phyloP scores from a whole-genome alignment of 2,888 invertebrate genomes.

The Cylloceria caligata region DNA sequence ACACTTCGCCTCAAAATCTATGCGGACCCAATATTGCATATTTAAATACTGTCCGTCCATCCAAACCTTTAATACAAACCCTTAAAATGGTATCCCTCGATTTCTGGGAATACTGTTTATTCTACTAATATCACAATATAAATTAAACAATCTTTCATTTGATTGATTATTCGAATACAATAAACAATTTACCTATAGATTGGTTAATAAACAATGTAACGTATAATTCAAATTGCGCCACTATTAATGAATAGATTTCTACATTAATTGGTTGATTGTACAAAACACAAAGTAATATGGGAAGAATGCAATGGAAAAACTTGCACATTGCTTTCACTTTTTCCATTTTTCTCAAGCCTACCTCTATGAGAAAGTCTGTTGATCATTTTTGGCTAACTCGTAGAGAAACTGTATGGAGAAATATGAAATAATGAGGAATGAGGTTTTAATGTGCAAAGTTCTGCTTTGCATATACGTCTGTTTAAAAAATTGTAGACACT shows the following conservation, averaged over 20 bases:
- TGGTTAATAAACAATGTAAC: neutral
- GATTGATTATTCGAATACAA: neutral
- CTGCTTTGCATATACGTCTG: too few relatives aligned
- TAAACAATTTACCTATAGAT: neutral
- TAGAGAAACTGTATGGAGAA: too few relatives aligned
- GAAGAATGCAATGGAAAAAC: too few relatives aligned
- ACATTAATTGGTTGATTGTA: neutral
- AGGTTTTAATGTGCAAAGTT: too few relatives aligned
- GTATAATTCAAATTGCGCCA: too few relatives aligned
- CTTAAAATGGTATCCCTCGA: constrained; percentile 16
- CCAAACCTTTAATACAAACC: constrained; percentile 3
- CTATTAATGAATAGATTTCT: neutral
- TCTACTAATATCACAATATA: neutral
- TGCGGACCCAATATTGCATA: constrained; percentile 68
- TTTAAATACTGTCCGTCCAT: constrained; percentile 36
- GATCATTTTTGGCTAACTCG: too few relatives aligned
- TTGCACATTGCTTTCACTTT: too few relatives aligned
- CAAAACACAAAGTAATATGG: neutral
- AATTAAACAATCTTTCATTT: neutral
- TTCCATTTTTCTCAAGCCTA: too few relatives aligned
- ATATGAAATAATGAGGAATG: too few relatives aligned
- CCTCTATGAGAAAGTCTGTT: too few relatives aligned
- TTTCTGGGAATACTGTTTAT: neutral
- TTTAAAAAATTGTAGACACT: too few relatives aligned
- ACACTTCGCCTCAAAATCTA: constrained; percentile 65